Conservation (phyloP, 2,113 vertebrate species). For the Periophthalmodon schlosseri region DNA sequence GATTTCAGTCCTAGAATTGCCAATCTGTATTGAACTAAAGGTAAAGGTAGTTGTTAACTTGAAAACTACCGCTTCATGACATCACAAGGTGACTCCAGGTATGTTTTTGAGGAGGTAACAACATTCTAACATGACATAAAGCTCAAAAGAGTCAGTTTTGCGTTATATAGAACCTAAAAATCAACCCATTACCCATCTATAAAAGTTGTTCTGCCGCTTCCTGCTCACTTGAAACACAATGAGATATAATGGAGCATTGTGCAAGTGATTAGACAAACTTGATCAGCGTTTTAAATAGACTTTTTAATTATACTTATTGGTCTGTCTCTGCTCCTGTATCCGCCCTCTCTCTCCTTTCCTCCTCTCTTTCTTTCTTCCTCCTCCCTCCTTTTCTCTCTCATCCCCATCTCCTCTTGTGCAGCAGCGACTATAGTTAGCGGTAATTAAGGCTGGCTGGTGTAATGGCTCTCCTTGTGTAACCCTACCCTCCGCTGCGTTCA, state of each 20-base stretch:
- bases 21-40: too few species aligned
- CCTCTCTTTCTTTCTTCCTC: neutral
- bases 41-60: too few species aligned
- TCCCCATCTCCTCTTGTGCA: conserved; percentile 34
- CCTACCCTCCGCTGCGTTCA: conserved; percentile 37
- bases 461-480: conserved; percentile 66
- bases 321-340: conserved; percentile 11
- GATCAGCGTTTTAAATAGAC: conserved; percentile 59
- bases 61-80: too few species aligned
- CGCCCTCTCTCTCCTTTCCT: neutral
- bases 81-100: too few species aligned
- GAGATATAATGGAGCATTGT: conserved; percentile 14
- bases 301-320: conserved; percentile 69
- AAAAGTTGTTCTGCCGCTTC: neutral
- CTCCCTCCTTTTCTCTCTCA: conserved; percentile 1
- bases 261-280: conserved; percentile 39
- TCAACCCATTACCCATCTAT: neutral
- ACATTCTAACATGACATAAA: too few species aligned
- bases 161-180: too few species aligned
- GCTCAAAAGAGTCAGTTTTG: too few species aligned
- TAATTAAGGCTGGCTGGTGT: conserved; percentile 72
- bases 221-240: neutral
- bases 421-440: conserved; percentile 61
- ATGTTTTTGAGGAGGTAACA: too few species aligned
- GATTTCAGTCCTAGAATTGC: too few species aligned